Evolutionary conservation across 2,797 vertebrate genomes (phyloP).

Genomic region (Argentina silus): DNA sequence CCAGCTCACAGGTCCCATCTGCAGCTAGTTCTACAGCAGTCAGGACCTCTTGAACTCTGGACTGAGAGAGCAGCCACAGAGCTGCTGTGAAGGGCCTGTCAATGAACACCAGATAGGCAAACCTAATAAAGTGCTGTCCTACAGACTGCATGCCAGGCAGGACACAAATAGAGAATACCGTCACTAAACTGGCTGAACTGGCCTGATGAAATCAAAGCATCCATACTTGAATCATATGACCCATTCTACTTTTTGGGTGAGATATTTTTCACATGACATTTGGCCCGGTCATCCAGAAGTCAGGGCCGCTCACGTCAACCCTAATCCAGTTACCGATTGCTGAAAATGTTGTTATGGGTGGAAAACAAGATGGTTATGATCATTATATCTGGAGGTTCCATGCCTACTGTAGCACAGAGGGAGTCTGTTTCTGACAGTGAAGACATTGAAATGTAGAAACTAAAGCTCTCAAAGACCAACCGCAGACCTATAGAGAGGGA

Average conservation of each 20-base stretch:
- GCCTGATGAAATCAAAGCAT: not conserved
- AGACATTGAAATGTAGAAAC: not conserved
- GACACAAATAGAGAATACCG: constrained; percentile 1
- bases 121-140: not conserved
- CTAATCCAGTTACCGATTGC: not conserved
- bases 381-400: not conserved
- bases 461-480: not conserved
- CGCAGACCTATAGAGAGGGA: not conserved
- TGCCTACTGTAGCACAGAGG: not conserved
- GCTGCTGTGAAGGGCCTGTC: not conserved
- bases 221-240: constrained; percentile 7
- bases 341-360: not conserved
- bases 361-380: not conserved
- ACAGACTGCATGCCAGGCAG: not conserved
- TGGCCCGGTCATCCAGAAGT: not conserved
- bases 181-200: constrained; percentile 2
- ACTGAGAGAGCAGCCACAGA: not conserved
- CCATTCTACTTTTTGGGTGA: not conserved
- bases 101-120: not conserved
- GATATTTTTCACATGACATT: not conserved
- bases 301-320: not conserved
- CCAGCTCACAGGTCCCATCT: not conserved
- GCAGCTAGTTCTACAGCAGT: not conserved
- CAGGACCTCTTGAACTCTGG: not conserved
- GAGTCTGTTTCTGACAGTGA: not conserved